Percentiles rank a stretch among this genome's conserved stretches.
These are phyloP conservation scores for Octodon degus DNA, from an alignment of 2,113 vertebrate genomes.

Conservation along the genomic window DNA sequence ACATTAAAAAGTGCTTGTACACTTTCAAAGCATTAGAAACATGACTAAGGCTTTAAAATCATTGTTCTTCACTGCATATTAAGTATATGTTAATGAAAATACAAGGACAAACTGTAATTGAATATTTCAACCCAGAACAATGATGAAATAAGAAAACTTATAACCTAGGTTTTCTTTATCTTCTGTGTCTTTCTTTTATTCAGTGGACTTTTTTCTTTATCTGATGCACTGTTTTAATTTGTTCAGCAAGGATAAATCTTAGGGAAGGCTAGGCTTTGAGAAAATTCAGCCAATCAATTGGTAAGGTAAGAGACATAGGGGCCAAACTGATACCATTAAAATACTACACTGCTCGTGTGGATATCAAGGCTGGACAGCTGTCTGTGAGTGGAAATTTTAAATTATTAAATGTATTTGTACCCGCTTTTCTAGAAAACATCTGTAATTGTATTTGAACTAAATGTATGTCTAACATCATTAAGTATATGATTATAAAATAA, in stretches of 20 bases:
- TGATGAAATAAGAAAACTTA: neutral
- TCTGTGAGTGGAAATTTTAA: neutral
- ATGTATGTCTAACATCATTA: neutral
- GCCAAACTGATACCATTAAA: neutral
- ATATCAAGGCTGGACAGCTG: neutral
- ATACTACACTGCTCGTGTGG: neutral
- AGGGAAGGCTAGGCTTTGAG: neutral
- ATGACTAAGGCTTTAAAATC: conserved; percentile 45
- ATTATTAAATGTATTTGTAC: neutral
- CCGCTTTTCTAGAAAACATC: neutral
- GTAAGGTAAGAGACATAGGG: neutral
- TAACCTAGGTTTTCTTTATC: neutral
- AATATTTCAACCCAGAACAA: neutral
- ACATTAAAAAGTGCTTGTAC: neutral
- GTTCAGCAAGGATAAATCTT: neutral
- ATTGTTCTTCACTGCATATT: conserved; percentile 54
- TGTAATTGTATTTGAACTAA: neutral
- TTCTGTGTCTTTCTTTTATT: neutral
- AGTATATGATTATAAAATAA: neutral
- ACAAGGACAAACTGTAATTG: conserved; percentile 13
- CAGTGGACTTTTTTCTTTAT: neutral
- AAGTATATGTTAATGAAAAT: conserved; percentile 29
- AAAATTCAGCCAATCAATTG: conserved; percentile 41
- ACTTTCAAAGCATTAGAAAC: conserved; percentile 50
- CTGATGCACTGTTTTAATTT: neutral